Evolutionary conservation across 2,113 vertebrate genomes (phyloP), one percentile per base, ranked within the genome.

Genomic region (Barbus barbus): DNA sequence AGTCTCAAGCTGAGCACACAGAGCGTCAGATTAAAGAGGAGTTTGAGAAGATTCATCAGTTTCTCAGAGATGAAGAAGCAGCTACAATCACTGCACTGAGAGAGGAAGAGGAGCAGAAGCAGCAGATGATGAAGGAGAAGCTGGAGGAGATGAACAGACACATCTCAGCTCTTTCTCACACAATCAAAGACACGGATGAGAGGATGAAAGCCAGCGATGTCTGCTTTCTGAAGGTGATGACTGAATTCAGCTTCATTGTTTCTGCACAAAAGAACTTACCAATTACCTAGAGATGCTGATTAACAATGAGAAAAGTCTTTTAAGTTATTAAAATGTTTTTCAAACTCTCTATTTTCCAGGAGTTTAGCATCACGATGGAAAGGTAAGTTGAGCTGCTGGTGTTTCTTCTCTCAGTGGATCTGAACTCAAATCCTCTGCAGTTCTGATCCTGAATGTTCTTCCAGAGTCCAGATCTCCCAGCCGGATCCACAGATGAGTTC

Each of bases 401-500:
- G n/a, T n/a, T 33, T 69, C 18, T 69, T 69, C 65, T 69, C 65
- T 69, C 65, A 69, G 31, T 22, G 65, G 3, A 22, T 69, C 65
- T 69, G 65, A 69, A 22, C 31, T 69, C 65, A 36, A 69, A 36
- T 22, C 20, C 31, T 11, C 31, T 69, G 31, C 31, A 36, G 31
- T 36, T 69, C 65, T 69, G 65, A 69, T 18, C 20, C 65, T 69
- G 18, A 36, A 69, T 69, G 65, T 69, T 69, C 65, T 20, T 69
- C 51, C 61, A 69, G 65, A 69, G 31, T 69, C 65, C 18, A 2
- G 65, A 69, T 22, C 31, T 69, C 65, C 11, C 65, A 69, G 31
- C 31, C 22, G 69, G 69, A 73, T 73, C 69, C 69, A 73, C 22
- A 6, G 69, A 73, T 44, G 69, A n/a, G 22, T 73, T 73, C 69